These are phyloP conservation scores for Zosterops japonicus DNA, from an alignment of 2,113 vertebrate species.

Conservation along the genomic window DNA sequence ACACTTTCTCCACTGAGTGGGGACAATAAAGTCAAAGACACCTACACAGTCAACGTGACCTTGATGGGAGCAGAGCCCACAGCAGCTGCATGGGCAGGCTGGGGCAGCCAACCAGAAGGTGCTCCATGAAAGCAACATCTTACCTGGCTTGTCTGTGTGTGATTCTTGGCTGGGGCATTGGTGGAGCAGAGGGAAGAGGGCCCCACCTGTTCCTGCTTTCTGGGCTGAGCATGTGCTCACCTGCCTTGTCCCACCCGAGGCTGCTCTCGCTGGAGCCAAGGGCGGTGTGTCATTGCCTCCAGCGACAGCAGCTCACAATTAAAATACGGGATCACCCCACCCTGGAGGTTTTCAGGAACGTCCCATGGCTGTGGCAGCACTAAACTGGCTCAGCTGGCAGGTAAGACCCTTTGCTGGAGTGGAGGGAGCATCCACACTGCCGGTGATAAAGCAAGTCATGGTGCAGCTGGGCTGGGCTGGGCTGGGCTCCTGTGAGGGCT, in stretches of 20 bases:
- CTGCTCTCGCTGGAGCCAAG: slow-evolving; percentile 34
- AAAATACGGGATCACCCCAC: background rate
- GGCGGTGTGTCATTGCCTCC: background rate
- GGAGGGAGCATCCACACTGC: background rate
- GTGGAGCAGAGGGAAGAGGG: background rate
- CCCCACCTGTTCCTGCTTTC: background rate
- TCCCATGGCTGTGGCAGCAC: background rate
- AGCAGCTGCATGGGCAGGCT: accelerated
- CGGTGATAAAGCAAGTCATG: background rate
- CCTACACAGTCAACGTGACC: background rate
- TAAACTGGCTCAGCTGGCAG: background rate
- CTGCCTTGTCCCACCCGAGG: background rate
- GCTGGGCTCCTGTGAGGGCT: background rate
- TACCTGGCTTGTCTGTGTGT: background rate
- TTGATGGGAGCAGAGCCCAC: background rate
- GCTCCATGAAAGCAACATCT: background rate
- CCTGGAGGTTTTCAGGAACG: background rate
- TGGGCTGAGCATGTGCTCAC: background rate
- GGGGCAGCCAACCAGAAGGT: background rate
- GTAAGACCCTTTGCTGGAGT: background rate
- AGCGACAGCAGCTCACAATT: background rate
- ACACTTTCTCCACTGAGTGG: slow-evolving; percentile 33
- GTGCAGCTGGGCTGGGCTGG: background rate
- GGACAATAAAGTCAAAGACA: slow-evolving; percentile 20
- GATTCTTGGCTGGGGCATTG: background rate